Base-by-base conservation (phyloP, 2,888 invertebrate genomes). In the Nephrocerus scutellatus region DNA sequence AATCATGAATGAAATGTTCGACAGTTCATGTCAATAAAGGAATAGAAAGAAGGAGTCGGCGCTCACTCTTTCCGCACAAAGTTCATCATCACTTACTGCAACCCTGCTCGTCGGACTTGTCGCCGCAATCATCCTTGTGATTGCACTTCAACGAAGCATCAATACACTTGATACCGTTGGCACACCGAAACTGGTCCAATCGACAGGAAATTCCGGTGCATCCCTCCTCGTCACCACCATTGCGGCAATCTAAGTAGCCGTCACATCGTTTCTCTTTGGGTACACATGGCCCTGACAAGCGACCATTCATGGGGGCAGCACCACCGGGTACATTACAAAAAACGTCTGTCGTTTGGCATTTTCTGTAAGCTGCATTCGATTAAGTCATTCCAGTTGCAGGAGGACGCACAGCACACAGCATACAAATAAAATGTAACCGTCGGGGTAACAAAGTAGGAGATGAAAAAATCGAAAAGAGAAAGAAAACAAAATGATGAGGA, bases 81-180 rank as follows among this genome's bases (percentile, higher is more conserved):
- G n/a, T n/a, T n/a, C n/a, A n/a, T n/a, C n/a, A n/a, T n/a, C 55
- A 79, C 82, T 77, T 66, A 90, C 89, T 87, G 75, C 93, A 93
- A 50, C 80, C 79, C 46, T 80, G 78, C 67, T 93, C 93, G 60
- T 93, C 93, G 2, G 89, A 87, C 63, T 84, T 86, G 68, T 91
- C 90, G 0, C 82, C 86, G 59, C 91, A 92, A 70, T 92, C 91
- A 65, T 88, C 84, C 62, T 80, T 82, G 68, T 91, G 88, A 70
- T 92, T 89, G 66, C 91, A 92, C 62, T 82, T 82, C 55, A 79
- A 76, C 14, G 74, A 63, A 36, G 76, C 74, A 58, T 89, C 89
- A 48, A 91, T 77, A 66, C 91, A 92, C 55, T 82, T 80, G 59
- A 78, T 77, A 26, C 86, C 86, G 52, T 80, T 76, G 50, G 81